Percentiles rank a stretch among this genome's conserved stretches.
Conservation (phyloP, 2,113 vertebrate genomes). For the Mugil cephalus region DNA sequence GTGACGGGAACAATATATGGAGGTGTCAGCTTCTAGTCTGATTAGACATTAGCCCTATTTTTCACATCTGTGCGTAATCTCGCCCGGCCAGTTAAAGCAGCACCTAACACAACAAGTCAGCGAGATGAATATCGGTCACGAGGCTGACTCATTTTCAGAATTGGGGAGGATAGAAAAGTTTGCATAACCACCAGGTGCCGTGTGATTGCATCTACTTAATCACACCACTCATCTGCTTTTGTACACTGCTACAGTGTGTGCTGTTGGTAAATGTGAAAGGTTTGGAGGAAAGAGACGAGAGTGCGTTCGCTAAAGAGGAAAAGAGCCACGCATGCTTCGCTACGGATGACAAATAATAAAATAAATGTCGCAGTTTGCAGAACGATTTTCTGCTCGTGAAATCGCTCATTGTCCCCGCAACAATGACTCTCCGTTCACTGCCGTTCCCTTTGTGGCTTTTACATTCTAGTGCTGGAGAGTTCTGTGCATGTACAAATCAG, state of each 20-base stretch:
- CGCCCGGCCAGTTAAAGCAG: slow-evolving; percentile 52
- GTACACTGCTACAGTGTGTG: no score
- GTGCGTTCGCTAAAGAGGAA: no score
- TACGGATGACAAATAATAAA: no score
- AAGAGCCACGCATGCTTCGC: no score
- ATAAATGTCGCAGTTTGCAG: no score
- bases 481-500: neutral
- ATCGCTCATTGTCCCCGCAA: no score
- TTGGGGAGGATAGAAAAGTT: neutral
- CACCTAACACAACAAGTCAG: slow-evolving; percentile 11
- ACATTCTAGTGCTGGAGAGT: no score
- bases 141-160: neutral
- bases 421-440: no score
- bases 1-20: neutral
- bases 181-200: slow-evolving; percentile 3
- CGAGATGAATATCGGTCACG: slow-evolving; percentile 11
- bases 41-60: slow-evolving; percentile 31
- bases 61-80: slow-evolving; percentile 33
- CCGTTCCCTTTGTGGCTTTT: no score
- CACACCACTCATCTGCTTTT: slow-evolving; percentile 7
- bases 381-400: no score
- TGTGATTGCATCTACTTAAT: slow-evolving; percentile 12
- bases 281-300: no score
- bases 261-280: no score
- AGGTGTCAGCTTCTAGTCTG: slow-evolving; percentile 17